Conservation (phyloP, 2,113 vertebrate species). For the Vireo altiloquus region DNA sequence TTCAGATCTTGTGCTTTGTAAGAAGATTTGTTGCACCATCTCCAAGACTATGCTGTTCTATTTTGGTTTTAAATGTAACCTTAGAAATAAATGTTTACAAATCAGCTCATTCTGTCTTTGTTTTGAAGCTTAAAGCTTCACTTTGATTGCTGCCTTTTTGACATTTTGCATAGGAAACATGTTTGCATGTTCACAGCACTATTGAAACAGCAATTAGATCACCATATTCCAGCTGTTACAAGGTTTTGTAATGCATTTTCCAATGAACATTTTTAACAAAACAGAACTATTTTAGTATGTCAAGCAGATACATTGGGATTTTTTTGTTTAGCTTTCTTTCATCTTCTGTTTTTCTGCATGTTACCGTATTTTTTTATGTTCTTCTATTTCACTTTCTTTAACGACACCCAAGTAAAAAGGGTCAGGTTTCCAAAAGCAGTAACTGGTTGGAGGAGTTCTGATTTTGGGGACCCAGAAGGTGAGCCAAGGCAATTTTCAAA, state of each 20-base stretch:
- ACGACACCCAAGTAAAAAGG: not conserved
- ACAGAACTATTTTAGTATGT: constrained; percentile 67
- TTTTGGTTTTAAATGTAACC: constrained; percentile 69
- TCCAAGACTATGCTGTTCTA: constrained; percentile 53
- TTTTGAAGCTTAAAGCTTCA: constrained; percentile 74
- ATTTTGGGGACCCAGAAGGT: not conserved
- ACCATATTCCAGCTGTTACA: constrained; percentile 77
- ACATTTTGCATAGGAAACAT: constrained; percentile 79
- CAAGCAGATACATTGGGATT: not conserved
- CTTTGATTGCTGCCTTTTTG: constrained; percentile 79
- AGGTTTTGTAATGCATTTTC: constrained; percentile 69
- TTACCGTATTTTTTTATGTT: not conserved
- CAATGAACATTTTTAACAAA: constrained; percentile 70
- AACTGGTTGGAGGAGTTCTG: not conserved
- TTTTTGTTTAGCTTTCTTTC: not conserved
- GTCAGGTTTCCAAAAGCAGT: not conserved
- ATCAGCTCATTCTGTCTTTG: constrained; percentile 77
- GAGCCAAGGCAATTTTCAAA: not conserved
- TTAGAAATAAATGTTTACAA: constrained; percentile 77
- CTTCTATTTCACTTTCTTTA: not conserved
- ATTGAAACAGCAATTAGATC: constrained; percentile 78
- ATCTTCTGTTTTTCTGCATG: not conserved
- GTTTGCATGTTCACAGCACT: constrained; percentile 67
- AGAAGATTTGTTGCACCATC: constrained; percentile 32
- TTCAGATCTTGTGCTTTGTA: constrained; percentile 13